phyloP scores from a whole-genome alignment of 2,797 vertebrate species.

The Pteropus rufus region DNA sequence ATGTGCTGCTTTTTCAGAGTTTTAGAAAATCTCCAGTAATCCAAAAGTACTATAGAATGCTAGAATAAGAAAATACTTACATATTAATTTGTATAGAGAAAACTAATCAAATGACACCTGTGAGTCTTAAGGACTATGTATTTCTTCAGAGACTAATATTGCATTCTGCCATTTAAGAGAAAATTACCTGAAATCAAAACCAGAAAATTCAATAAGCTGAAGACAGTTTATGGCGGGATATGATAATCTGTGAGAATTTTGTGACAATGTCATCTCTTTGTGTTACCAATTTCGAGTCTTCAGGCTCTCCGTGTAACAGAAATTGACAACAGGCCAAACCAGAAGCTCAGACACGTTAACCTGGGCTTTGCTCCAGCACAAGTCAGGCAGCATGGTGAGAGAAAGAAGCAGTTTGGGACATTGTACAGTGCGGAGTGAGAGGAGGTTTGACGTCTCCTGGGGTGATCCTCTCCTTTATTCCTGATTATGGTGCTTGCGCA shows the following conservation, averaged over 20 bases:
- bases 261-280: background rate
- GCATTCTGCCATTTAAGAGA: background rate
- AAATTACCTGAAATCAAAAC: conserved; percentile 7
- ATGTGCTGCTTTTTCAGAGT: background rate
- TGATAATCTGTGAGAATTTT: background rate
- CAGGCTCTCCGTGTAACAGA: no score
- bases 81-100: background rate
- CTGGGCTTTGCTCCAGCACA: no score
- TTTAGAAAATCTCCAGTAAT: background rate
- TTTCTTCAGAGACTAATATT: background rate
- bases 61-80: background rate
- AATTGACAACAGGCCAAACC: no score
- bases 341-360: no score
- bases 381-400: no score
- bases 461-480: no score
- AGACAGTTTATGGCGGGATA: background rate
- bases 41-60: background rate
- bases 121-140: background rate
- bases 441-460: no score
- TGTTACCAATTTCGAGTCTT: no score
- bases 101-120: background rate
- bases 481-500: no score
- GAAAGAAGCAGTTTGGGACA: no score
- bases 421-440: no score
- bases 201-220: background rate